Evolutionary conservation across 2,797 vertebrate species (phyloP).

Genomic region (Tinamus major): DNA sequence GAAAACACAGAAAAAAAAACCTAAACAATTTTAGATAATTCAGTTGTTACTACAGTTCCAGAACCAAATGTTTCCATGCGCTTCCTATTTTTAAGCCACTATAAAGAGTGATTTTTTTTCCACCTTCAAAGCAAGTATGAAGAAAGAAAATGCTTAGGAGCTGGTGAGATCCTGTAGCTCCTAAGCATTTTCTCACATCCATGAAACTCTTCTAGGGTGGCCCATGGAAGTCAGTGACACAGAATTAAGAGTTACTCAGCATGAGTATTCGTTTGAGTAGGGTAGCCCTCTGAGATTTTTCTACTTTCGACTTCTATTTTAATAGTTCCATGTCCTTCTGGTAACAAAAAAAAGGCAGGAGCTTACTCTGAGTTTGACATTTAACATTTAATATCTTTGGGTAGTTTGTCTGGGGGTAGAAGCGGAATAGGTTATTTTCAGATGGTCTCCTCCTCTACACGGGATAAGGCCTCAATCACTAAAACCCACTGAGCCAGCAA

Average conservation of each 20-base stretch:
- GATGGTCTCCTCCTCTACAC: background rate
- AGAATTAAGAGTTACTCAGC: background rate
- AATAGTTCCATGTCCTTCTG: background rate
- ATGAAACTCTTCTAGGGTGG: background rate
- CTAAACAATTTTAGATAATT: background rate
- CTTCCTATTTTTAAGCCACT: background rate
- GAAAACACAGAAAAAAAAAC: background rate
- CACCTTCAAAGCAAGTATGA: background rate
- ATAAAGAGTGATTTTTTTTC: background rate
- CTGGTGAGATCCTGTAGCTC: background rate
- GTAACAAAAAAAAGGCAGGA: background rate
- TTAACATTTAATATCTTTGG: rapidly evolving
- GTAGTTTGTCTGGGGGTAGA: background rate
- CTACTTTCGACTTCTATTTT: background rate
- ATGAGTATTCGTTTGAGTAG: background rate
- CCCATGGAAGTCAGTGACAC: background rate
- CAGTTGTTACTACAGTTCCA: background rate
- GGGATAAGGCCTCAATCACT: background rate
- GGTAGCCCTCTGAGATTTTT: background rate
- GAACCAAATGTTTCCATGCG: background rate
- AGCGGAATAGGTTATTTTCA: background rate
- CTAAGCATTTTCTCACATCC: background rate
- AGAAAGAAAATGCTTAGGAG: background rate
- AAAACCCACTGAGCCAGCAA: background rate
- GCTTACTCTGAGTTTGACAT: background rate